phyloP scores from a whole-genome alignment of 2,113 vertebrate species.

The Oxyruncus cristatus region DNA sequence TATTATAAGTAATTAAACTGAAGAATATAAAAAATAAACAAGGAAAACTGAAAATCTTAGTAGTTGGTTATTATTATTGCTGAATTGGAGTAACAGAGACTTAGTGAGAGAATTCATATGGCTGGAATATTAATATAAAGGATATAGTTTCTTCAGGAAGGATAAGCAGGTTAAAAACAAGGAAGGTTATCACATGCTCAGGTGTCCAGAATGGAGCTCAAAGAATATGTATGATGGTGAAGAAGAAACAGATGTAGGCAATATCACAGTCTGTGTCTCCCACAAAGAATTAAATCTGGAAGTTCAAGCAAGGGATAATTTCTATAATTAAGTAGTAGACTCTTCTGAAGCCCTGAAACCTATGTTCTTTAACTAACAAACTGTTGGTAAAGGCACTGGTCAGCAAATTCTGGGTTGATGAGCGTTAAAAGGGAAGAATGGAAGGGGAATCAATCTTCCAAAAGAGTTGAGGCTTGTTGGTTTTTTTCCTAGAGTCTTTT shows the following conservation, averaged over 20 bases:
- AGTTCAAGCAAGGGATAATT: neutral
- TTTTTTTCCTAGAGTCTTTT: accelerated
- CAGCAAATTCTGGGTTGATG: neutral
- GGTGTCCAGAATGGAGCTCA: neutral
- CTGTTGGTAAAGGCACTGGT: neutral
- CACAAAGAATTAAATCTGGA: neutral
- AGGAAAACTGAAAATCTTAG: neutral
- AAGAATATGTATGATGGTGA: neutral
- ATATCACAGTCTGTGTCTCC: neutral
- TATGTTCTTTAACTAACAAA: neutral
- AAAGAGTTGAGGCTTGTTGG: neutral
- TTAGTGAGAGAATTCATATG: neutral
- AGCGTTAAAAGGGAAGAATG: neutral
- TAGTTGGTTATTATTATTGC: neutral
- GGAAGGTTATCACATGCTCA: neutral
- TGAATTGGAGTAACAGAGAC: neutral
- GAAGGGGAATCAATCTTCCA: neutral
- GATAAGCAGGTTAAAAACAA: neutral
- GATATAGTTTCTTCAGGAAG: neutral
- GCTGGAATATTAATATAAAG: neutral
- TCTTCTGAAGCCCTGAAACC: neutral
- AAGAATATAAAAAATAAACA: neutral
- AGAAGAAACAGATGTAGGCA: neutral
- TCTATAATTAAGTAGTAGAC: neutral
- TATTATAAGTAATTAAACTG: neutral